Evolutionary conservation across 2,888 invertebrate genomes (phyloP).

Genomic region (Siphlonurus alternatus): DNA sequence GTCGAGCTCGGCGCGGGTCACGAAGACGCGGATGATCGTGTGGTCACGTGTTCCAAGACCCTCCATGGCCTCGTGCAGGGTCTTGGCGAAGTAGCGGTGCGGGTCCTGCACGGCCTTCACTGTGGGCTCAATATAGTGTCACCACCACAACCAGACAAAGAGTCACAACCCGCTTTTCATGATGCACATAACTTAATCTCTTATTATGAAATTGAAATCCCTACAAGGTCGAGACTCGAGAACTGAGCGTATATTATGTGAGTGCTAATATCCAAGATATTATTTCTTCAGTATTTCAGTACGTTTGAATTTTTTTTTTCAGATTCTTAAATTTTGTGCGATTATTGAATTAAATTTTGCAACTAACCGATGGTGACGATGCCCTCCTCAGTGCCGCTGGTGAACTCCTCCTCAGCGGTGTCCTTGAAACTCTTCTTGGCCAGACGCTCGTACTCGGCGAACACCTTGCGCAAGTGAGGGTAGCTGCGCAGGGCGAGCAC

Average conservation of each 20-base stretch:
- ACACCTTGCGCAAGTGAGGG: background rate
- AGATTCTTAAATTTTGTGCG: too few relatives aligned
- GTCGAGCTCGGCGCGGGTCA: slow-evolving; percentile 24
- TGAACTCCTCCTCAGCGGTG: background rate
- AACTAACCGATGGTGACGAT: background rate
- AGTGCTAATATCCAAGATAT: too few relatives aligned
- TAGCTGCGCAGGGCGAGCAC: slow-evolving; percentile 1
- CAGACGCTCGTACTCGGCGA: background rate
- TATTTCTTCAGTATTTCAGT: too few relatives aligned
- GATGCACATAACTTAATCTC: too few relatives aligned
- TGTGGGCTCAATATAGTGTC: too few relatives aligned
- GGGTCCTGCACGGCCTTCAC: background rate
- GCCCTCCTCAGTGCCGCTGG: background rate
- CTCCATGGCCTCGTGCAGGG: slow-evolving; percentile 23
- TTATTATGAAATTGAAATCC: too few relatives aligned
- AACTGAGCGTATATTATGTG: too few relatives aligned
- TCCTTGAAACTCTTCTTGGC: background rate
- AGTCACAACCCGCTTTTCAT: too few relatives aligned
- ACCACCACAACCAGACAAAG: too few relatives aligned
- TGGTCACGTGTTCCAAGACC: slow-evolving; percentile 28
- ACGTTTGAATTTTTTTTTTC: too few relatives aligned
- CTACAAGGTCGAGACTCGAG: too few relatives aligned
- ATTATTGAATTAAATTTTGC: too few relatives aligned
- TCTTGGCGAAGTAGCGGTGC: slow-evolving; percentile 23
- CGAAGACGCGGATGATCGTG: slow-evolving; percentile 26